phyloP scores from a whole-genome alignment of 2,888 invertebrate species.

The Ryuthela nishihirai region DNA sequence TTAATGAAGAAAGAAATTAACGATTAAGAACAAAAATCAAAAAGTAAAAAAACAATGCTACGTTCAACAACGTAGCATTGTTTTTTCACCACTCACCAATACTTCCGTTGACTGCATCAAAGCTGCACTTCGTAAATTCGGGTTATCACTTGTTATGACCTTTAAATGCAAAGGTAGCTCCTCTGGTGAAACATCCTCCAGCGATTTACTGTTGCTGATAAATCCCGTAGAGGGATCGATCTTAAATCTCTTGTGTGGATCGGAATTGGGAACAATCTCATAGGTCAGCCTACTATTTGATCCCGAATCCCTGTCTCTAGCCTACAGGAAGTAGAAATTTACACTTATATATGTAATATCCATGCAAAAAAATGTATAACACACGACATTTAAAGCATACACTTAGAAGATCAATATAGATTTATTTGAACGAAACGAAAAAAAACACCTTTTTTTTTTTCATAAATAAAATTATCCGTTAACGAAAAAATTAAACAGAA shows the following conservation, averaged over 20 bases:
- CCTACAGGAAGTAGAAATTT: slow-evolving; percentile 58
- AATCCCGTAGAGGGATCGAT: slow-evolving; percentile 72
- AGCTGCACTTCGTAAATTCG: slow-evolving; percentile 60
- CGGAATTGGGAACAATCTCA: slow-evolving; percentile 47
- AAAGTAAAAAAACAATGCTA: too few species aligned
- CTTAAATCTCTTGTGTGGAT: slow-evolving; percentile 62
- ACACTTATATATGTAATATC: too few species aligned
- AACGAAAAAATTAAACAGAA: too few species aligned
- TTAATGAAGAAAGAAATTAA: too few species aligned
- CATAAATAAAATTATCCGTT: too few species aligned
- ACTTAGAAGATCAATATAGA: not conserved
- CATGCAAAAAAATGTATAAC: too few species aligned
- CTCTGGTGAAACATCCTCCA: slow-evolving; percentile 63
- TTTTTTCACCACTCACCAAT: too few species aligned
- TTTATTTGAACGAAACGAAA: too few species aligned
- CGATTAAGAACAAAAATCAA: too few species aligned
- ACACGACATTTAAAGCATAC: too few species aligned
- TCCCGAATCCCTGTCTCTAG: slow-evolving; percentile 80
- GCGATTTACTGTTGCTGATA: slow-evolving; percentile 67
- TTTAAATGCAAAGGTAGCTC: slow-evolving; percentile 69
- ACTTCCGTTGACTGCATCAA: slow-evolving; percentile 63
- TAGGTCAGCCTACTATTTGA: slow-evolving; percentile 76
- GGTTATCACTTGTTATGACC: slow-evolving; percentile 71
- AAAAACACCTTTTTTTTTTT: too few species aligned
- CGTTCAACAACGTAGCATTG: too few species aligned